Base-by-base conservation (phyloP, 2,113 vertebrate species). In the Pipa parva region DNA sequence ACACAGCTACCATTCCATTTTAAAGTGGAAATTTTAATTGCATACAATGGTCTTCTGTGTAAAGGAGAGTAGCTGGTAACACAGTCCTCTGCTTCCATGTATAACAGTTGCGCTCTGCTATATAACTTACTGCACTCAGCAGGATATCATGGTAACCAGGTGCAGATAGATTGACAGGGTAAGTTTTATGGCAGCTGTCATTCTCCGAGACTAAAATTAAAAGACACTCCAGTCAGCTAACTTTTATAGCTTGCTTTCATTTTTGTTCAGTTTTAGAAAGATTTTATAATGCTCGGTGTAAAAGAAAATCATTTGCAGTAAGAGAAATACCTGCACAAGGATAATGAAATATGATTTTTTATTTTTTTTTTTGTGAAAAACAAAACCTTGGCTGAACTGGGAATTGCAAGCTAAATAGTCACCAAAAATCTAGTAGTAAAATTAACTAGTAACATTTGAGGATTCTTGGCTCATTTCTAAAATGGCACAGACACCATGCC, bases 101-200 rank as follows among this genome's bases (percentile, higher is more conserved):
- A 61, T 33, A 70, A 49, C 57, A 70, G 48, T 61, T 54, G 57
- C 33, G 54, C 50, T 70, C 66, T 70, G 66, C 66, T 61, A 60
- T 61, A 70, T 70, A 60, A 61, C 58, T 70, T 59, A 54, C 48
- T 59, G 26, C 57, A 61, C 66, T 28, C 66, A 70, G 66, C 66
- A 61, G 66, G 66, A 18, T 70, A 70, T 70, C 25, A 13, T 54
- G 66, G 66, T 70, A 70, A 70, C 66, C 66, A 70, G 66, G 66
- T 70, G 66, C 66, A 70, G 66, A 70, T 20, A 61, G 66, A 70
- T 70, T 70, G 66, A 70, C 66, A 70, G 57, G 24, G 58, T 51
- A 70, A 60, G 57, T 70, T 70, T 70, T 70, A 70, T 70, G 56
- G 51, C 66, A 70, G 66, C 66, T 70, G 66, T 70, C 66, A 70